A percentile compares a stretch with the other conserved stretches of the same genome.
Evolutionary conservation across 53 echinoderm and acorn worm species (phyloP).

Genomic region (Luidia sarsii): DNA sequence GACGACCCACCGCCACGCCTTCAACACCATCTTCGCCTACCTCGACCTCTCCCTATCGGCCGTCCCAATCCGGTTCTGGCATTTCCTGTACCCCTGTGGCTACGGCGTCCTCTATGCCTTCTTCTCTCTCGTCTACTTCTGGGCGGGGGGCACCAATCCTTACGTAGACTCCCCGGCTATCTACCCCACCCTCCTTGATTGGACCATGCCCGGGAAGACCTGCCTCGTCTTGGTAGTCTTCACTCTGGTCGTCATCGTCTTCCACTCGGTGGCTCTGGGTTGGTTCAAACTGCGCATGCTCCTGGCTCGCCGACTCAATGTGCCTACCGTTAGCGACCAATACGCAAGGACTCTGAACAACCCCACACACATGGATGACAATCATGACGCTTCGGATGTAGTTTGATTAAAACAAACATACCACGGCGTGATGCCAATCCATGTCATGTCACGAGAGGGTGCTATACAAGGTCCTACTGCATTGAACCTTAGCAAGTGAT

Average conservation of each 20-base stretch:
- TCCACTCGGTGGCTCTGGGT: constrained; percentile 11
- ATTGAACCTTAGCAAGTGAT: too few species aligned
- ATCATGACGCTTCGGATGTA: too few species aligned
- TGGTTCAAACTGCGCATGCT: constrained; percentile 25
- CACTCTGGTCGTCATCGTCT: background rate
- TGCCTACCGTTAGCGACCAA: too few species aligned
- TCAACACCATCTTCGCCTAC: constrained; percentile 42
- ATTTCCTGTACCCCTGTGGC: constrained; percentile 26
- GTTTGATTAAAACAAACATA: too few species aligned
- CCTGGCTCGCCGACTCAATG: background rate
- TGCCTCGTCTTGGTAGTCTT: background rate
- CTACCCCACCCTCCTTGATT: constrained; percentile 29
- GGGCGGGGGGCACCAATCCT: constrained; percentile 39
- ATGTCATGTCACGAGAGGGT: too few species aligned
- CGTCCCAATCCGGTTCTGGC: constrained; percentile 24
- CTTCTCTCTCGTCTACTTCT: constrained; percentile 44
- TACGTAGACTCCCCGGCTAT: constrained; percentile 27
- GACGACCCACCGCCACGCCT: constrained; percentile 39
- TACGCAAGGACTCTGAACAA: too few species aligned
- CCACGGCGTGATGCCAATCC: too few species aligned
- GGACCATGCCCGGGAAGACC: constrained; percentile 20
- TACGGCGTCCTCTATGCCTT: constrained; percentile 10
- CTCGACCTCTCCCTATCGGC: constrained; percentile 21
- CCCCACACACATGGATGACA: too few species aligned
- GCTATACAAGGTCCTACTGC: too few species aligned